Evolutionary conservation across 2,113 vertebrate species (phyloP).

Genomic region (Shinisaurus crocodilurus): DNA sequence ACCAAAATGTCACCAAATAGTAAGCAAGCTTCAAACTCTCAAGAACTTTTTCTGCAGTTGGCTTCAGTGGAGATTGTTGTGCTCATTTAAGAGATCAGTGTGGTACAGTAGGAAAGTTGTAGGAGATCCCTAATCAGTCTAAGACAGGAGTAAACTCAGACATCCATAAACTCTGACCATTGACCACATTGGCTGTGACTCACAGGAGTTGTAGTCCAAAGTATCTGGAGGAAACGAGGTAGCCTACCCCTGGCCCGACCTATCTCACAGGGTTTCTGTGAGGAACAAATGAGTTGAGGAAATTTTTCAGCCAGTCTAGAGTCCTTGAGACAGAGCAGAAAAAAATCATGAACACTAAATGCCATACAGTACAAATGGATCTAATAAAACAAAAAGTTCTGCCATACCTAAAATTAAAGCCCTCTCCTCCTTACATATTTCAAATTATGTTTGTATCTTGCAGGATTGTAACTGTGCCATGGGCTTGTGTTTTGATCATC

Average conservation of each 20-base stretch:
- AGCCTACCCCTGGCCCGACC: not conserved
- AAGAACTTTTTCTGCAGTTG: not conserved
- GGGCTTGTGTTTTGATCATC: constrained; percentile 27
- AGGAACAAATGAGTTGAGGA: not conserved
- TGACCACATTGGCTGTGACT: too few relatives aligned
- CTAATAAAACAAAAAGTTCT: not conserved
- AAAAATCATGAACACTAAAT: not conserved
- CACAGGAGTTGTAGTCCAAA: too few relatives aligned
- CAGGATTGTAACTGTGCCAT: constrained; percentile 11
- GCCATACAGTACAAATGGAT: not conserved
- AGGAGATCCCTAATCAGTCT: not conserved
- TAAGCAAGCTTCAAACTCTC: too few relatives aligned
- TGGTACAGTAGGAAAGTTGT: not conserved
- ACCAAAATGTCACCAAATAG: too few relatives aligned
- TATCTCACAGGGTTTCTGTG: not conserved
- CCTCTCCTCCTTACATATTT: not conserved
- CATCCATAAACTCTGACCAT: too few relatives aligned
- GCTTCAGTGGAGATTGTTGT: not conserved
- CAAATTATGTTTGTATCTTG: not conserved
- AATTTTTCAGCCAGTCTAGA: not conserved
- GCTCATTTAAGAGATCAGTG: not conserved
- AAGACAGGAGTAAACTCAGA: too few relatives aligned
- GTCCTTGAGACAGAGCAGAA: too few relatives aligned
- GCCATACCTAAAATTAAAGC: not conserved
- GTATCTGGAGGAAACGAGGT: too few relatives aligned